Evolutionary conservation across 2,888 invertebrate genomes (phyloP), one percentile per base, ranked within the genome.

Genomic region (Ochropleura plecta): DNA sequence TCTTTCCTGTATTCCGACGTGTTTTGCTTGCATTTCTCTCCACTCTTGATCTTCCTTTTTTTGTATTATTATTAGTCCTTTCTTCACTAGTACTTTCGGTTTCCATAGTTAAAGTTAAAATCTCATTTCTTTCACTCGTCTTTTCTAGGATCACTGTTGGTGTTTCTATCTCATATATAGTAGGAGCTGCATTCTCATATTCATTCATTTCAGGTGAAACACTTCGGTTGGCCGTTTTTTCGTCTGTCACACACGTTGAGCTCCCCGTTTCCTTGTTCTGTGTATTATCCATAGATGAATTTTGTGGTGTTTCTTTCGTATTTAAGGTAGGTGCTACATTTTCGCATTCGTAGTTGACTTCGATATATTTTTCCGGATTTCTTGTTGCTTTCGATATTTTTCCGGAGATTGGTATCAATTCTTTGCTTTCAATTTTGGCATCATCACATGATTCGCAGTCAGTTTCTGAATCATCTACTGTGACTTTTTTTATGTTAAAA

Each of bases 21-120:
- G 20, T 64, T 64, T 64, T 64, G 64, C 64, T 64, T 64, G 20
- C 64, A 48, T 64, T 64, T 64, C 64, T 64, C 48, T 64, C 48
- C 16, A 64, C 48, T 64, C 64, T 64, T 64, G 62, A 62, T 62
- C 62, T 40, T 59, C 30, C 30, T 59, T 40, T 59, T 49, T 49
- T 49, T 49, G 14, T 49, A 49, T 59, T 40, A 59, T 59, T 40
- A 40, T 59, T 59, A 14, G 59, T 59, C 16, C 40, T 62, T 62
- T 44, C 62, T 62, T 44, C 62, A 62, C 42, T 44, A 12, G 62
- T 62, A 62, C 62, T 62, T 62, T 6, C n/a, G 12, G 42, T 44
- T n/a, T 62, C 62, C 42, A 62, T 44, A 44, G 6, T 63, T 63
- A 63, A n/a, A 63, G 44, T 63, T 63, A n/a, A 6, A 63, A n/a